Evolutionary conservation across 2,797 vertebrate species (phyloP).

Genomic region (Sebastes trivittatus): DNA sequence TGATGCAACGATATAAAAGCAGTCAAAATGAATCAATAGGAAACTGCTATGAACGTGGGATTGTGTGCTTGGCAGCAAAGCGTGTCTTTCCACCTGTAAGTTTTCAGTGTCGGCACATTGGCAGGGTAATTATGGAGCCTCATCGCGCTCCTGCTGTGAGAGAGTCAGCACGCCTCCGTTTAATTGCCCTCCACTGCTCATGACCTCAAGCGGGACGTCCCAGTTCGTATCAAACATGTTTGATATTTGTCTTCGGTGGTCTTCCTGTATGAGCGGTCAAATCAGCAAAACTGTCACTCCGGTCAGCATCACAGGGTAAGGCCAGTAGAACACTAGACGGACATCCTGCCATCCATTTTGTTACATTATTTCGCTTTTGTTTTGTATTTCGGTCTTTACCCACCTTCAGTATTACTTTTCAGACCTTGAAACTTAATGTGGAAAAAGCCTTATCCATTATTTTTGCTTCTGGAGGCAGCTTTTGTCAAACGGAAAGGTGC

Average conservation of each 20-base stretch:
- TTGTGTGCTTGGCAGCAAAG: slow-evolving; percentile 33
- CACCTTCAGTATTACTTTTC: background rate
- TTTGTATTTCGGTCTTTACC: background rate
- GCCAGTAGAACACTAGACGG: background rate
- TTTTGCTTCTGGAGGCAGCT: slow-evolving; percentile 26
- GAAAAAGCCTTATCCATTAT: slow-evolving; percentile 34
- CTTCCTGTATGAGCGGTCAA: slow-evolving; percentile 20
- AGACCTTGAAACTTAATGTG: slow-evolving; percentile 8
- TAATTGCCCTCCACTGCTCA: slow-evolving; percentile 67
- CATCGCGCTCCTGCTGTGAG: slow-evolving; percentile 39
- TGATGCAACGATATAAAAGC: slow-evolving; percentile 37
- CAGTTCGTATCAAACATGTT: slow-evolving; percentile 48
- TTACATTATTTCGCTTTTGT: background rate
- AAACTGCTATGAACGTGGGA: slow-evolving; percentile 12
- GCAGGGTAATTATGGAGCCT: slow-evolving; percentile 60
- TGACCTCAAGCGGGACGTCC: slow-evolving; percentile 61
- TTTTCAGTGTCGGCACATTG: slow-evolving; percentile 30
- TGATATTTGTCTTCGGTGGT: slow-evolving; percentile 30
- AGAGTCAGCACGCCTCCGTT: slow-evolving; percentile 57
- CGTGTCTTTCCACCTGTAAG: slow-evolving; percentile 42
- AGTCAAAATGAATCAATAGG: slow-evolving; percentile 33
- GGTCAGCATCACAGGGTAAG: background rate
- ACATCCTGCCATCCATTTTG: background rate
- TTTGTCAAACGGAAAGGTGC: slow-evolving; percentile 24
- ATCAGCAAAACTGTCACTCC: slow-evolving; percentile 19